Evolutionary conservation across 2,797 vertebrate genomes (phyloP), one percentile per base, ranked within the genome.

Genomic region (Calcarius lapponicus): DNA sequence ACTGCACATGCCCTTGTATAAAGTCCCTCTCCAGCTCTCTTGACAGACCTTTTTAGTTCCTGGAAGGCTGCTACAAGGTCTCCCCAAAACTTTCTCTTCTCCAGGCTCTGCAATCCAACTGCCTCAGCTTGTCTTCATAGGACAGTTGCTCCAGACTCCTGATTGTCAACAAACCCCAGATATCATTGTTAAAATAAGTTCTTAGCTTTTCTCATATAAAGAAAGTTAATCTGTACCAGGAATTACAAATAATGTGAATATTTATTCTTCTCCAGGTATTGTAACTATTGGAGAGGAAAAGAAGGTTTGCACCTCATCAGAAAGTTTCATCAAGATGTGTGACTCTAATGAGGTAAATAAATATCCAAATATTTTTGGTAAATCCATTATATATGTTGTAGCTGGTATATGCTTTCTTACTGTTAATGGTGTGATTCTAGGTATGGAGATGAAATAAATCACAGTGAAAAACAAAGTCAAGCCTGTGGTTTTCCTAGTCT

Each of bases 241-340:
- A 90, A 76, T 51, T 71, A 5, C 66, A 76, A 93, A 40, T 40
- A 34, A 43, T 75, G 7, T 54, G 36, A 31, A 51, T 96, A 62
- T 95, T 95, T 88, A 22, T 57, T 82, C 31, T 94, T 7, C 97
- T 98, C 29, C 95, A 99, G 99, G 99, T 95, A 98, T 99, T 89
- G 98, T 99, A 97, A 98, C 99, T 54, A 97, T 99, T 91, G 98
- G 98, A 76, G 99, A 99, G 83, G 99, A 98, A 58, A 99, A 98
- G 97, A 99, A 98, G 61, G 98, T 99, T 73, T 99, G 99, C 86
- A 98, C 98, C 31, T 97, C 98, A 94, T 98, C 99, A 54, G 99
- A 99, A 93, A 99, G 98, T 86, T 99, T 99, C 98, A 97, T 98
- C 97, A 99, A 98, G 97, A 99, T 99, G 99, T 99, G 99, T 88